Conservation (phyloP, 2,888 invertebrate genomes). For the Opisthograptis luteolata region DNA sequence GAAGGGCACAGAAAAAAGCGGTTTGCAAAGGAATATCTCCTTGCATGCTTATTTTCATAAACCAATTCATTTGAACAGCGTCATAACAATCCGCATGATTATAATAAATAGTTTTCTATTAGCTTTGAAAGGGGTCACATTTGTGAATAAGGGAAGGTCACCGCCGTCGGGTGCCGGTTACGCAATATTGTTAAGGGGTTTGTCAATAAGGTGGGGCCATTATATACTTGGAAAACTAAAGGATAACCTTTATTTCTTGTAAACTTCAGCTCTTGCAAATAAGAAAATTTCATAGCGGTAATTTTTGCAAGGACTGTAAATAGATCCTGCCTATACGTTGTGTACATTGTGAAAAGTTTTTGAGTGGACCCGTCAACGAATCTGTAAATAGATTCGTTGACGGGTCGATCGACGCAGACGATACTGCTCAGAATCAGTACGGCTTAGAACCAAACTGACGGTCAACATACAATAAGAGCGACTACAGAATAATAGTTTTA, state of each 20-base stretch:
- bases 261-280: background rate
- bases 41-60: slow-evolving; percentile 9
- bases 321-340: too few relatives aligned
- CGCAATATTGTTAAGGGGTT: slow-evolving; percentile 38
- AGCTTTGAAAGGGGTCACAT: slow-evolving; percentile 20
- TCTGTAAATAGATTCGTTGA: too few relatives aligned
- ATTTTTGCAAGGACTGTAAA: too few relatives aligned
- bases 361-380: too few relatives aligned
- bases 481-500: too few relatives aligned
- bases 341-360: background rate
- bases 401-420: background rate
- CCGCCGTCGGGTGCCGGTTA: slow-evolving; percentile 38
- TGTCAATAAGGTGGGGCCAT: slow-evolving; percentile 16
- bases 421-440: background rate
- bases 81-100: slow-evolving; percentile 22
- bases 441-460: background rate
- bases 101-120: slow-evolving; percentile 26
- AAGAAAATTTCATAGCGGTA: background rate
- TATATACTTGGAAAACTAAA: slow-evolving; percentile 12
- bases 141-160: slow-evolving; percentile 30
- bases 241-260: slow-evolving; percentile 5
- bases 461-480: background rate
- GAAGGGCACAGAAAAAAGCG: too few relatives aligned
- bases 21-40: background rate
- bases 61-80: slow-evolving; percentile 10